Evolutionary conservation across 2,113 vertebrate genomes (phyloP).

Genomic region (Amphilophus citrinellus): DNA sequence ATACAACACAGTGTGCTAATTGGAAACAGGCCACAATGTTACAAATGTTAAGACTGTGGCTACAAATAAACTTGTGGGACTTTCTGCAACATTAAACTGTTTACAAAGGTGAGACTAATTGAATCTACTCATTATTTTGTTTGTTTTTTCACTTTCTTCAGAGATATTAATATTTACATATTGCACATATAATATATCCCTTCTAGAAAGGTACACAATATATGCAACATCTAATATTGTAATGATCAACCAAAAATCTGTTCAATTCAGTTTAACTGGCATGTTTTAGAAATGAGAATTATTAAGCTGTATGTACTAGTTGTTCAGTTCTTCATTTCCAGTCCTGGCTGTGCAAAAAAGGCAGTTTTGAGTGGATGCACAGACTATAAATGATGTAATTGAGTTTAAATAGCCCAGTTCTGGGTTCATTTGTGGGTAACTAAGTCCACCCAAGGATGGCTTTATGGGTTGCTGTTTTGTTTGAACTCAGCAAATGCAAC

Average conservation of each 20-base stretch:
- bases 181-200: not conserved
- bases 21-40: slow-evolving; percentile 1
- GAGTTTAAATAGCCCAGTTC: slow-evolving; percentile 38
- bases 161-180: not conserved
- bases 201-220: not conserved
- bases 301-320: not conserved
- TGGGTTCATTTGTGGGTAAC: slow-evolving; percentile 24
- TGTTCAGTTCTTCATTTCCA: not conserved
- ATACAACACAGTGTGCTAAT: slow-evolving; percentile 41
- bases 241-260: not conserved
- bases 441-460: slow-evolving; percentile 16
- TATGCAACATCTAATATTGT: not conserved
- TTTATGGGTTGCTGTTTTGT: slow-evolving; percentile 35
- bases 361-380: slow-evolving; percentile 10
- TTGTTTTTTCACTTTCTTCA: not conserved
- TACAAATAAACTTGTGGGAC: slow-evolving; percentile 16
- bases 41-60: not conserved
- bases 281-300: slow-evolving; percentile 9
- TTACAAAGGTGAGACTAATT: not conserved
- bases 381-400: slow-evolving; percentile 29
- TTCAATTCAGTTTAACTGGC: not conserved
- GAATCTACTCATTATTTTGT: not conserved
- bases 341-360: not conserved
- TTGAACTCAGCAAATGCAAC: slow-evolving; percentile 43
- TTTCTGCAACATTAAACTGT: not conserved